Base-by-base conservation (phyloP, 2,113 vertebrate species). In the Murina feae region DNA sequence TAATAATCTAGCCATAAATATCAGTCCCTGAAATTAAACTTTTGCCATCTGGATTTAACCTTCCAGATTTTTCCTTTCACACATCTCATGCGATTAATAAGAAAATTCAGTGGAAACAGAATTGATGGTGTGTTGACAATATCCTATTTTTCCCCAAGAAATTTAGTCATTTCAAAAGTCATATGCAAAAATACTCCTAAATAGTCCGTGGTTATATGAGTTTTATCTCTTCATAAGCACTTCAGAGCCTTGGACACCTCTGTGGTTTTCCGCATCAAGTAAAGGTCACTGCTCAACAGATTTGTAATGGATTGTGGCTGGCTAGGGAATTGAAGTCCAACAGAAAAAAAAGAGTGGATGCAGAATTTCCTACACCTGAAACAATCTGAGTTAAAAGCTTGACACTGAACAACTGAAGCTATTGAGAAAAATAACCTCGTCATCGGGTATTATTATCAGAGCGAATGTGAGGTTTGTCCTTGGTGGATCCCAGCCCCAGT, bases 1-100 rank as follows among this genome's bases (percentile, higher is more conserved):
- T 42, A 81, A 91, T 39, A 76, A 60, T 58, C 35, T 63, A 71
- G 21, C 68, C 86, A 94, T 75, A 94, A 93, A 93, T 90, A 96
- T 35, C 51, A 85, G 35, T 28, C 10, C 20, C 58, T 90, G 95
- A 95, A 90, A 80, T 96, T 78, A 95, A 87, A 92, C 35, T 81
- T 89, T 71, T 55, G 42, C n/a, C 12, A 76, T 93, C 68, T 87
- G 44, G 42, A 89, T 93, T 94, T 95, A 95, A 82, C 72, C 35
- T 90, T 88, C 13, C 8, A 17, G 11, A 25, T 60, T 80, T 37
- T 78, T 65, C 6, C 32, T n/a, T 84, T 51, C 25, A 53, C n/a
- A 9, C 18, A 94, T 78, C 65, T 95, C 81, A 49, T 83, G 18
- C 13, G 49, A 4, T 75, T 66, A 79, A 90, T 75, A 66, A 96